These are phyloP conservation scores for Cactoblastis cactorum DNA, from an alignment of 2,888 invertebrate species.

Conservation along the genomic window DNA sequence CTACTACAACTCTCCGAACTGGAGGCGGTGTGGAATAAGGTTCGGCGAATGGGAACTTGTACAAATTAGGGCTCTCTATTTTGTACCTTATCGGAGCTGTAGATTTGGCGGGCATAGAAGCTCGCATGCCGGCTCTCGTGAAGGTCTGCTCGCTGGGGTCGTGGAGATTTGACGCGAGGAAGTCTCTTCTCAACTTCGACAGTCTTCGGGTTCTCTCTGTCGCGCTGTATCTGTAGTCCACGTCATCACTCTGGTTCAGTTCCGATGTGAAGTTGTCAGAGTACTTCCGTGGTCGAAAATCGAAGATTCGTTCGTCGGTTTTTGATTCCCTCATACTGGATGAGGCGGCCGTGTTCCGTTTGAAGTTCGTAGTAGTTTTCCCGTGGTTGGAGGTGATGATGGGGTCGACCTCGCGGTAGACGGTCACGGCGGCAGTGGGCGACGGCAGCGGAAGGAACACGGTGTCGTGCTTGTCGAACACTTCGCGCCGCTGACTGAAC, in stretches of 20 bases:
- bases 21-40: constrained; percentile 70
- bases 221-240: constrained; percentile 66
- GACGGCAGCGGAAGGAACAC: constrained; percentile 67
- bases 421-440: constrained; percentile 44
- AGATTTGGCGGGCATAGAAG: constrained; percentile 60
- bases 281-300: constrained; percentile 67
- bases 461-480: constrained; percentile 74
- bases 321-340: constrained; percentile 72
- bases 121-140: constrained; percentile 54
- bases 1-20: constrained; percentile 53
- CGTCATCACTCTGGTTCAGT: constrained; percentile 65
- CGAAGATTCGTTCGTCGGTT: constrained; percentile 55
- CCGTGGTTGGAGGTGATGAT: constrained; percentile 70
- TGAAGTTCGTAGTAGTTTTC: constrained; percentile 67
- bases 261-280: constrained; percentile 72
- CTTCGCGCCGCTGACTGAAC: constrained; percentile 75
- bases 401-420: constrained; percentile 55
- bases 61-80: constrained; percentile 68
- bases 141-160: constrained; percentile 62
- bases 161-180: constrained; percentile 66
- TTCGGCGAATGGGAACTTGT: constrained; percentile 74
- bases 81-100: constrained; percentile 56
- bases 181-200: constrained; percentile 65
- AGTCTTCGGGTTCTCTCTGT: constrained; percentile 65
- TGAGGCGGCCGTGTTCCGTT: constrained; percentile 62